Conservation (phyloP, 2,888 invertebrate species). For the Thumatha senex region DNA sequence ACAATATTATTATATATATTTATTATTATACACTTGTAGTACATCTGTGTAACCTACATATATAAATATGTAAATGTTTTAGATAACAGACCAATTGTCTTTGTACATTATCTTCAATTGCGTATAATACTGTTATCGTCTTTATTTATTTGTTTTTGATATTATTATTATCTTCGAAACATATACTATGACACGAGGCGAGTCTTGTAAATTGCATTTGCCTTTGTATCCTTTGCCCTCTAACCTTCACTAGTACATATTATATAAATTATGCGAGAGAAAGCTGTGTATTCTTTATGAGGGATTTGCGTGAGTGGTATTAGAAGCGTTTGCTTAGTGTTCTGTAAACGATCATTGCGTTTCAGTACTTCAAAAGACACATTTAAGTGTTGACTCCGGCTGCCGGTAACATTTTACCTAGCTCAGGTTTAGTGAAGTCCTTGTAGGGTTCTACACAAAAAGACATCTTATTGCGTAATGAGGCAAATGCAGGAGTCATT, state of each 20-base stretch:
- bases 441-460: no score
- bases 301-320: no score
- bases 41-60: conserved; percentile 1
- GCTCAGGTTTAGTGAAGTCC: no score
- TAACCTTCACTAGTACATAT: neutral
- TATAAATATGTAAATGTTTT: neutral
- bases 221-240: neutral
- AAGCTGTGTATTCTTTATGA: neutral
- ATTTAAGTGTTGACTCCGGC: no score
- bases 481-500: no score
- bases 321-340: no score
- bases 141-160: neutral
- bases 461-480: no score
- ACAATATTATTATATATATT: no score
- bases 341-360: no score
- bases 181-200: neutral
- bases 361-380: no score
- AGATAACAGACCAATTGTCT: neutral
- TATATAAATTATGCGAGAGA: neutral
- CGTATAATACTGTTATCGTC: neutral
- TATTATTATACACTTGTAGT: no score
- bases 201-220: neutral
- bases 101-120: neutral
- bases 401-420: no score
- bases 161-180: neutral